These are phyloP conservation scores for Benthosema pterotum DNA, from an alignment of 2,797 vertebrate genomes.

Conservation along the genomic window DNA sequence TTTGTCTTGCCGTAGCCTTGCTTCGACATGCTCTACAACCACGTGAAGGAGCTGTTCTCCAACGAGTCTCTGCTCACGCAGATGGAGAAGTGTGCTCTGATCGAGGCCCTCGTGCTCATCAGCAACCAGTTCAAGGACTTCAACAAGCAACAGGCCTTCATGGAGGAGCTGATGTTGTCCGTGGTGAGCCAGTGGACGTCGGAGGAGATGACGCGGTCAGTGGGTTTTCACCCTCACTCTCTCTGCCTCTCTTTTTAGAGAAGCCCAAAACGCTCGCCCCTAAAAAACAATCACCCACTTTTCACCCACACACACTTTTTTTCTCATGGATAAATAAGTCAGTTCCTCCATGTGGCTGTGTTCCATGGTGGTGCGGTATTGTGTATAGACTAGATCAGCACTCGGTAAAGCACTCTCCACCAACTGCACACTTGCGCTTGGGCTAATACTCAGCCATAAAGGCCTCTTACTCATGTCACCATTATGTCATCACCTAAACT, in stretches of 20 bases:
- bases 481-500: too few species aligned
- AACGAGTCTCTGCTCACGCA: slow-evolving; percentile 85
- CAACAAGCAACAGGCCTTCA: slow-evolving; percentile 88
- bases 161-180: slow-evolving; percentile 89
- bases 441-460: too few species aligned
- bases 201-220: slow-evolving; percentile 88
- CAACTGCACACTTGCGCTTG: too few species aligned
- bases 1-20: slow-evolving; percentile 81
- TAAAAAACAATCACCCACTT: too few species aligned
- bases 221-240: background rate
- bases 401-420: too few species aligned
- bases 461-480: too few species aligned
- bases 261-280: too few species aligned
- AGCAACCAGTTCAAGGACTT: slow-evolving; percentile 97
- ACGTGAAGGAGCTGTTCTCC: slow-evolving; percentile 89
- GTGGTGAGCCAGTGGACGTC: slow-evolving; percentile 90
- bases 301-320: too few species aligned
- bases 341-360: too few species aligned
- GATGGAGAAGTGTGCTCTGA: slow-evolving; percentile 93
- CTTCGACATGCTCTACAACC: slow-evolving; percentile 92
- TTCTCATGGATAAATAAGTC: too few species aligned
- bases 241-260: background rate
- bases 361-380: too few species aligned
- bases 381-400: too few species aligned
- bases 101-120: slow-evolving; percentile 94